Base-by-base conservation (phyloP, 2,797 vertebrate genomes). In the Sardinella longiceps region DNA sequence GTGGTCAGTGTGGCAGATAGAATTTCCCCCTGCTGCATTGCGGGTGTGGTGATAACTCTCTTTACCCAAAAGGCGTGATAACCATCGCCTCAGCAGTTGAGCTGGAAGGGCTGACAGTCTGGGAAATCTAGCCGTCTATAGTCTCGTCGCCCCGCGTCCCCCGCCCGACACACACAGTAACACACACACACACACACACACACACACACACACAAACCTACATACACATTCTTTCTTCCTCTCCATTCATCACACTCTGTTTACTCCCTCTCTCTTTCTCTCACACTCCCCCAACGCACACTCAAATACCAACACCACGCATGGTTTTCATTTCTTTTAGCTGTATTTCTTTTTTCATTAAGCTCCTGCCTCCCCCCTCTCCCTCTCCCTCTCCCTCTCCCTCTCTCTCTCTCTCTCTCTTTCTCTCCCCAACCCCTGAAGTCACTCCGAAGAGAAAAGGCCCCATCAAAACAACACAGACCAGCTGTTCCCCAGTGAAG, bases 401-500 rank as follows among this genome's bases (percentile, higher is more conserved):
- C 60, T 10, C 66, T 14, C 66, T 4, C 60, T 28, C 11, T 66
- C 25, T 30, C 11, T 74, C 30, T 30, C 66, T 39, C 30, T 18
- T 33, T 74, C 30, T 15, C 33, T 74, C 37, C 28, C 0, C 18
- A 33, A 33, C 15, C 33, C 66, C 66, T 23, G 30, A 74, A 33
- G 66, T 33, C 33, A 39, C 14, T 37, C 66, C 7, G 66, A 14
- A 33, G 28, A 33, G 11, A 33, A 18, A 28, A 33, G 66, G 66
- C 66, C 28, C 56, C 56, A 18, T 74, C 66, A 74, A 15, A 33
- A 74, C 37, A 74, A 39, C 66, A 74, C 66, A 39, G 66, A 74
- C 51, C 51, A 81, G 53, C 82, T 43, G 23, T 74, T 74, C 18
- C 33, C 33, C 14, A 66, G 82, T 25, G 82, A 80, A 80, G 51